These are phyloP conservation scores for Eurois occulta DNA, from an alignment of 2,888 invertebrate species.

Conservation along the genomic window DNA sequence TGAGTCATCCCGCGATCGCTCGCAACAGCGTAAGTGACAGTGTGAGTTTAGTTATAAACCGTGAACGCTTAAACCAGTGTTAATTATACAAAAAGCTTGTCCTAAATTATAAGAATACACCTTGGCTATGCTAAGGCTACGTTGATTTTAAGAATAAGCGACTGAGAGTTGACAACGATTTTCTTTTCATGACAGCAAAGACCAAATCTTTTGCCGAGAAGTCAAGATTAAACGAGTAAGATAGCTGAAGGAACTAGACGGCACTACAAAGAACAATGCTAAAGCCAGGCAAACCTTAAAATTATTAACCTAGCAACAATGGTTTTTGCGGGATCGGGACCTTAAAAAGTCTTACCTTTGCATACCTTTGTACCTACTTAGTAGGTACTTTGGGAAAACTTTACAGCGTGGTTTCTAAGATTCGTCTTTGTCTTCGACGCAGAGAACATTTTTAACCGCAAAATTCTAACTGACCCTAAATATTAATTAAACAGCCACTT, in stretches of 20 bases:
- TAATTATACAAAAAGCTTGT: neutral
- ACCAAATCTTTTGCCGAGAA: slow-evolving; percentile 4
- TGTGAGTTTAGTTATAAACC: too few species aligned
- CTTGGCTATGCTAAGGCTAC: slow-evolving; percentile 13
- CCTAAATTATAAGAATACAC: slow-evolving; percentile 1
- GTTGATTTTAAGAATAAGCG: slow-evolving; percentile 19
- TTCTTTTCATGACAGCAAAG: slow-evolving; percentile 17
- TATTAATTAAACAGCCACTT: neutral
- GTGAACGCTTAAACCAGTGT: too few species aligned
- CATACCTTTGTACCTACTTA: slow-evolving; percentile 29
- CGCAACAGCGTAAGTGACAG: neutral
- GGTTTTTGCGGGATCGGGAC: neutral
- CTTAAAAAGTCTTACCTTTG: neutral
- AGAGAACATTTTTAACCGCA: neutral
- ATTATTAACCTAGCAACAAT: neutral
- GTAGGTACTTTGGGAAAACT: slow-evolving; percentile 13
- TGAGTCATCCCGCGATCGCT: neutral
- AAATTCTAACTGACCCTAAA: neutral
- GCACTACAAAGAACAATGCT: slow-evolving; percentile 16
- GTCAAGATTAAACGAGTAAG: neutral
- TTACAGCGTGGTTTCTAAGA: slow-evolving; percentile 20
- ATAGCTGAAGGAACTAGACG: neutral
- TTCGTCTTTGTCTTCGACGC: slow-evolving; percentile 9
- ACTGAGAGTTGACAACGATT: slow-evolving; percentile 3
- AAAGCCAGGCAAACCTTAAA: neutral